Evolutionary conservation across 2,797 vertebrate species (phyloP).

Genomic region (Mormyrus hasselquistii): DNA sequence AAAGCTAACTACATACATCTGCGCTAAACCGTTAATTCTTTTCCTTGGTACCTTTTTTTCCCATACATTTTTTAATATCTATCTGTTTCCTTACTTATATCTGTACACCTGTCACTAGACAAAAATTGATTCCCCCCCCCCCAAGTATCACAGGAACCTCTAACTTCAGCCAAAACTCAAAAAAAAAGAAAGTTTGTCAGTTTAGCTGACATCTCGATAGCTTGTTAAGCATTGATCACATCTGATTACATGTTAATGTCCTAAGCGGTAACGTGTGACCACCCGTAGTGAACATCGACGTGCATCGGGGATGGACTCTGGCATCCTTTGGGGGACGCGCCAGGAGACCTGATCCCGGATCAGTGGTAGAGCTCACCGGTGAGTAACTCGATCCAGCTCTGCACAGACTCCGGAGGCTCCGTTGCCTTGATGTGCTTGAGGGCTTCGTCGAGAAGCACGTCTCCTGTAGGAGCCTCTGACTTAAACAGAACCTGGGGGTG

Average conservation of each 20-base stretch:
- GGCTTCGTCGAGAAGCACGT: constrained; percentile 71
- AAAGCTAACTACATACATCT: neutral
- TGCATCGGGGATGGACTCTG: neutral
- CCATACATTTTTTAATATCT: neutral
- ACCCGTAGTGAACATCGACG: neutral
- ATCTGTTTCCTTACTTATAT: neutral
- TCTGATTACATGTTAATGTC: neutral
- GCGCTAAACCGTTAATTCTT: neutral
- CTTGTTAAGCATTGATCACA: neutral
- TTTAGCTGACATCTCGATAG: neutral
- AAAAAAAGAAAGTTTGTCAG: neutral
- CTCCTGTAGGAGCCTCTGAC: constrained; percentile 64
- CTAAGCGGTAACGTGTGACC: neutral
- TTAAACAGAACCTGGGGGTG: constrained; percentile 61
- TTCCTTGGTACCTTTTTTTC: neutral
- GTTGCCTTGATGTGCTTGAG: constrained; percentile 71
- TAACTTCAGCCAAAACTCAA: neutral
- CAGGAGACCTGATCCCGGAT: neutral
- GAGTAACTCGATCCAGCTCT: constrained; percentile 74
- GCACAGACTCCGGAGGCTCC: constrained; percentile 59
- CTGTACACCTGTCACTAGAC: neutral
- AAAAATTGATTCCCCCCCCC: neutral
- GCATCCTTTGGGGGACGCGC: neutral
- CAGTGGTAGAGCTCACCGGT: constrained; percentile 52
- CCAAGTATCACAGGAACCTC: neutral